phyloP scores from a whole-genome alignment of 37 sponge, comb jelly and placozoan species.

The Haliclona indistincta region DNA sequence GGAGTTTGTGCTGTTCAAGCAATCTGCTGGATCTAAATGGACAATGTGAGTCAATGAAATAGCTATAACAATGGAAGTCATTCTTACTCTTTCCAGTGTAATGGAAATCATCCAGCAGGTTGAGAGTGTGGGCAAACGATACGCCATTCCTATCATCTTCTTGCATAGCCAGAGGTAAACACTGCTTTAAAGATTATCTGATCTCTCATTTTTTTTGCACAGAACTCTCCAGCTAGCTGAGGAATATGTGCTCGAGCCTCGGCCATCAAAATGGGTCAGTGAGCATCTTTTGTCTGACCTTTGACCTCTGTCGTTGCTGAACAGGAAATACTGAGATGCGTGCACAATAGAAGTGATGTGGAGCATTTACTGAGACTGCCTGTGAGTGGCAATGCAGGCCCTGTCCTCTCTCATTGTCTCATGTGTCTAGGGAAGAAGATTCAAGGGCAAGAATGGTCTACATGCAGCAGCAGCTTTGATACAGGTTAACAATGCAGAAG shows the following conservation, averaged over 20 bases:
- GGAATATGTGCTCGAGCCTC: constrained; percentile 65
- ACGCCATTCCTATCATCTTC: constrained; percentile 68
- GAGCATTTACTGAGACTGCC: constrained; percentile 21
- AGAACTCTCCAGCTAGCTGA: constrained; percentile 54
- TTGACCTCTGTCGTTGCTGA: neutral
- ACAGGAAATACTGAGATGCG: constrained; percentile 29
- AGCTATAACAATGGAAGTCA: neutral
- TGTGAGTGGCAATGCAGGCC: constrained; percentile 9
- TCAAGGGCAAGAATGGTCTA: constrained; percentile 58
- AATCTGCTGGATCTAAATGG: constrained; percentile 11
- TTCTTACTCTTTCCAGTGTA: constrained; percentile 17
- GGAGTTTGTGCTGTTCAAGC: constrained; percentile 39
- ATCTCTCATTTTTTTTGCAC: neutral
- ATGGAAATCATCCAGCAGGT: constrained; percentile 53
- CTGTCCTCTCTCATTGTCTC: neutral
- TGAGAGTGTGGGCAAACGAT: constrained; percentile 53
- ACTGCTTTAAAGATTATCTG: neutral
- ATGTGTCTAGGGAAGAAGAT: constrained; percentile 62
- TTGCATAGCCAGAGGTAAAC: constrained; percentile 60
- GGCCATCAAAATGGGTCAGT: constrained; percentile 51
- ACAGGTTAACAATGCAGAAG: constrained; percentile 31
- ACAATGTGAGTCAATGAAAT: constrained; percentile 4
- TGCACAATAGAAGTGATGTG: constrained; percentile 43
- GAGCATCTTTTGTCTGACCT: neutral
- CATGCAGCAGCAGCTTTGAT: constrained; percentile 72